phyloP scores from a whole-genome alignment of 2,797 vertebrate species.

The Sparus aurata region DNA sequence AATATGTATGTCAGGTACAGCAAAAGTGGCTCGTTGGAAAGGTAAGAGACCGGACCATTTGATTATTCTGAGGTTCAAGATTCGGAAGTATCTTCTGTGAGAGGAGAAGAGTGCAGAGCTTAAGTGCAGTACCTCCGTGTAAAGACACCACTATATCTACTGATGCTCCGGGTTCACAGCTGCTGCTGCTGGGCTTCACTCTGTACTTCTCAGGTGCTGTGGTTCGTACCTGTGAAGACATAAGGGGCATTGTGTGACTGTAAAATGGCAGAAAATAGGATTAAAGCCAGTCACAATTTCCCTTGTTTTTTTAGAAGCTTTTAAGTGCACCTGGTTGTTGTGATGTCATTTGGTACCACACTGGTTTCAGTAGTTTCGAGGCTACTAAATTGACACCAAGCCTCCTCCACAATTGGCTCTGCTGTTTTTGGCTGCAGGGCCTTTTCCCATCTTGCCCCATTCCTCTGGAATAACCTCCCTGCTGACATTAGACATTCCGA shows the following conservation, averaged over 20 bases:
- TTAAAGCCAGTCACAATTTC: not conserved
- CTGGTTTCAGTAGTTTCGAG: no score
- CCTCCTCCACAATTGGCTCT: no score
- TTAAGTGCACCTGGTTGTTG: no score
- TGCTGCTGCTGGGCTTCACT: conserved; percentile 96
- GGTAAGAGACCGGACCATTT: conserved; percentile 50
- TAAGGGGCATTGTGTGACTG: not conserved
- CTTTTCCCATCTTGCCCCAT: no score
- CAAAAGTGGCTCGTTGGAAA: conserved; percentile 59
- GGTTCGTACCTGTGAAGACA: conserved; percentile 90
- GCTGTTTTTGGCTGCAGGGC: no score
- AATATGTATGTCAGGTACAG: conserved; percentile 71
- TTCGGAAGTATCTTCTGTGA: conserved; percentile 39
- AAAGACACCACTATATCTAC: conserved; percentile 95
- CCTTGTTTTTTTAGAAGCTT: not conserved
- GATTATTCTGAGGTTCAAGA: conserved; percentile 61
- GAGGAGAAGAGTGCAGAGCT: conserved; percentile 32
- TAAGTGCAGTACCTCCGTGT: conserved; percentile 89
- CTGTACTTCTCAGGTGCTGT: conserved; percentile 98
- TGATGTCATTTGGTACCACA: no score
- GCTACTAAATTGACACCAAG: no score
- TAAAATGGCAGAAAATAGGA: not conserved
- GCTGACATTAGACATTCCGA: no score
- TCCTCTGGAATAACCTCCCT: no score
- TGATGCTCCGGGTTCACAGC: conserved; percentile 91